phyloP scores from a whole-genome alignment of 2,888 invertebrate genomes.

The Conops quadrifasciatus region DNA sequence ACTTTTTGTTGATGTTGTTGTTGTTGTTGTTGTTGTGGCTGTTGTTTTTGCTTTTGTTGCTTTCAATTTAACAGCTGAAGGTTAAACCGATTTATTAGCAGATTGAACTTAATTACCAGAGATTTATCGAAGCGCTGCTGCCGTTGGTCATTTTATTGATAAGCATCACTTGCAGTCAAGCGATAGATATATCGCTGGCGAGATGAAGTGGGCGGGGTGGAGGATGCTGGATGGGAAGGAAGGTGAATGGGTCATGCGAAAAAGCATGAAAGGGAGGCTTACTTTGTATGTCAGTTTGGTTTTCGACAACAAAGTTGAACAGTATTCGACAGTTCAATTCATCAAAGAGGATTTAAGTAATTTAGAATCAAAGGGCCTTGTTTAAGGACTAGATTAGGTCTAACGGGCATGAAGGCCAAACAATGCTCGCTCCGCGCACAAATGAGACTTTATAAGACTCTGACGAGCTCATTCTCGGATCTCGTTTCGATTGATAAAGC shows the following conservation, averaged over 20 bases:
- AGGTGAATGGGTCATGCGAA: background rate
- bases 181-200: background rate
- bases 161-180: constrained; percentile 13
- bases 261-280: no score
- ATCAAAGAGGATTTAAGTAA: constrained; percentile 28
- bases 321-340: constrained; percentile 18
- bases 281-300: background rate
- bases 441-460: background rate
- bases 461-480: no score
- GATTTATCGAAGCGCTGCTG: constrained; percentile 41
- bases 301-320: background rate
- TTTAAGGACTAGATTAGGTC: background rate
- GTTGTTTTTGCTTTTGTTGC: constrained; percentile 1
- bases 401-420: background rate
- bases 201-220: background rate
- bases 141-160: constrained; percentile 22
- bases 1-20: constrained; percentile 8
- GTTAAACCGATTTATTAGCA: constrained; percentile 42
- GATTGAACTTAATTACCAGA: constrained; percentile 40
- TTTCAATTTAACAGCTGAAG: constrained; percentile 22
- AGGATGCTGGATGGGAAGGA: background rate
- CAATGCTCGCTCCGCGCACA: background rate
- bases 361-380: background rate
- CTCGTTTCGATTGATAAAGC: no score
- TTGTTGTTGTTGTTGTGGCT: constrained; percentile 12